These are phyloP conservation scores for Tigriopus californicus DNA, from an alignment of 2,888 invertebrate species.

Conservation along the genomic window DNA sequence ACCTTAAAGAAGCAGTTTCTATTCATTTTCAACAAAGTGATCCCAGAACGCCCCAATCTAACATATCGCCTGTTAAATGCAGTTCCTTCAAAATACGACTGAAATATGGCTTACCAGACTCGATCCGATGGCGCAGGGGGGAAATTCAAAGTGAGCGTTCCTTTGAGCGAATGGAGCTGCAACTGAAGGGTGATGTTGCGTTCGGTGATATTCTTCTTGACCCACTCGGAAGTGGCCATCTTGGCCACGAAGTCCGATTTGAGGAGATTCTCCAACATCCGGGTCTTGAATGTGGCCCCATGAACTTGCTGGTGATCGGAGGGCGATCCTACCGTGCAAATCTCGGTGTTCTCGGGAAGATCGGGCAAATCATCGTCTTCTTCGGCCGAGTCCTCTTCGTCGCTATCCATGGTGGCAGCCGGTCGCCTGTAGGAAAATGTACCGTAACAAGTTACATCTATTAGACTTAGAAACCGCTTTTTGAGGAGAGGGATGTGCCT, in stretches of 20 bases:
- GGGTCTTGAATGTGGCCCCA: not conserved
- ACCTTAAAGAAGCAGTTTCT: too few relatives aligned
- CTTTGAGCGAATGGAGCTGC: conserved; percentile 8
- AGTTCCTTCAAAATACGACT: not conserved
- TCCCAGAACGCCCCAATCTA: too few relatives aligned
- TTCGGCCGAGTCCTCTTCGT: conserved; percentile 7
- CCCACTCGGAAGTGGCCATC: conserved; percentile 4
- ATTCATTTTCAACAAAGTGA: too few relatives aligned
- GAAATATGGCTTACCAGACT: not conserved
- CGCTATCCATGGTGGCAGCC: conserved; percentile 1
- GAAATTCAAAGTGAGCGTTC: conserved; percentile 2
- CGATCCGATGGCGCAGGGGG: conserved; percentile 6
- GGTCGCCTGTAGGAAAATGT: not conserved
- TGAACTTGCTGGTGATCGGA: not conserved
- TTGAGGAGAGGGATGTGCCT: too few relatives aligned
- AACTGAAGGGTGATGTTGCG: conserved; percentile 1
- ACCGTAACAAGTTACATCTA: not conserved
- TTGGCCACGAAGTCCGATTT: not conserved
- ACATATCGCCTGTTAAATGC: too few relatives aligned
- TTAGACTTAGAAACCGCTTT: too few relatives aligned
- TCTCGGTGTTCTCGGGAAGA: not conserved
- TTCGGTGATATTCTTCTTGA: conserved; percentile 7
- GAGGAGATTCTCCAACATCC: not conserved
- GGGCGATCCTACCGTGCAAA: not conserved
- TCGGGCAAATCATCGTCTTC: conserved; percentile 6